Conservation (phyloP, 2,797 vertebrate genomes). For the Orientallactaga sibirica region DNA sequence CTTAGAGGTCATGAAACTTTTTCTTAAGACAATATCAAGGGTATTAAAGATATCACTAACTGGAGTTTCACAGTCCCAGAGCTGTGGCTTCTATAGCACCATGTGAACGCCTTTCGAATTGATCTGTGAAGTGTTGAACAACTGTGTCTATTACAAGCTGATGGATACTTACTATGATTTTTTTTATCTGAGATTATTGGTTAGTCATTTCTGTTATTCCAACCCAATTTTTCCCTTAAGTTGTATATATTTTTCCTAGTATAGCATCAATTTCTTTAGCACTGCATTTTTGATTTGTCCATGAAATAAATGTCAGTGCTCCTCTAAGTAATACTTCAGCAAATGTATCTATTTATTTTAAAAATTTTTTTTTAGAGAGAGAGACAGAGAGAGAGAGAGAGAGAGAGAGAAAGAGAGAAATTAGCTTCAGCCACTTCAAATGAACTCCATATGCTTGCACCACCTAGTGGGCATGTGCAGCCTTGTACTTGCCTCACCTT, state of each 20-base stretch:
- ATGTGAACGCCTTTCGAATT: conserved; percentile 44
- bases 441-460: no score
- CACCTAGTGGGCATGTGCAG: no score
- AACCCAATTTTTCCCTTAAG: conserved; percentile 9
- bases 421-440: no score
- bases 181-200: conserved; percentile 25
- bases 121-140: conserved; percentile 31
- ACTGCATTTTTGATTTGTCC: conserved; percentile 69
- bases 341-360: not conserved
- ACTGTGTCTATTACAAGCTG: conserved; percentile 52
- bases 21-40: conserved; percentile 62
- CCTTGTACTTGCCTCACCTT: no score
- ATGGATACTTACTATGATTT: conserved; percentile 48
- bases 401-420: no score
- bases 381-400: no score
- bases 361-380: no score
- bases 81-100: conserved; percentile 19
- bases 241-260: conserved; percentile 53
- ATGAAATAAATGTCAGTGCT: conserved; percentile 72
- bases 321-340: not conserved
- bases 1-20: conserved; percentile 36
- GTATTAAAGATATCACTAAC: conserved; percentile 52
- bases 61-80: conserved; percentile 11
- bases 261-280: conserved; percentile 69
- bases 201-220: conserved; percentile 52